Evolutionary conservation across 2,113 vertebrate genomes (phyloP).

Genomic region (Menura novaehollandiae): DNA sequence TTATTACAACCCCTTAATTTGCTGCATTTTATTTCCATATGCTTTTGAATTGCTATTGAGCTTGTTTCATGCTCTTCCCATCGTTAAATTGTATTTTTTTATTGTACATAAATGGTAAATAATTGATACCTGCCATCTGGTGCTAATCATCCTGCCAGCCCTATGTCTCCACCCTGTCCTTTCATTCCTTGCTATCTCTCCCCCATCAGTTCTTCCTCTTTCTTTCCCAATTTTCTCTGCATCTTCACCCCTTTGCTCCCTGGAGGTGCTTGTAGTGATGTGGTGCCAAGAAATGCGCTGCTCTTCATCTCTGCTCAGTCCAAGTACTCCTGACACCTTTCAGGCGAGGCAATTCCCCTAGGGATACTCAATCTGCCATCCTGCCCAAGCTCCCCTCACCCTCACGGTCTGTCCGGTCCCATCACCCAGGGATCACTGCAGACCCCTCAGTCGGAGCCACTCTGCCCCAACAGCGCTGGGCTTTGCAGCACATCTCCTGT

Average conservation of each 20-base stretch:
- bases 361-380: background rate
- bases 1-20: constrained; percentile 74
- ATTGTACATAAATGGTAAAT: constrained; percentile 79
- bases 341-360: background rate
- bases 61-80: constrained; percentile 73
- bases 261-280: background rate
- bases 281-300: background rate
- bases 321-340: background rate
- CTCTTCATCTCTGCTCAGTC: background rate
- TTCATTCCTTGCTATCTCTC: background rate
- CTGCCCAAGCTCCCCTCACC: background rate
- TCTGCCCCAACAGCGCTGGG: rapidly evolving
- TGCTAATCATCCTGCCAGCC: constrained; percentile 55
- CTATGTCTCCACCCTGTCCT: constrained; percentile 40
- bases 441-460: rapidly evolving
- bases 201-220: constrained; percentile 4
- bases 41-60: constrained; percentile 74
- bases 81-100: constrained; percentile 73
- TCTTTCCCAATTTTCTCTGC: background rate
- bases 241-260: background rate
- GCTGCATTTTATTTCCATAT: constrained; percentile 76
- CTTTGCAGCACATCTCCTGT: background rate
- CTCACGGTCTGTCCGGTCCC: rapidly evolving
- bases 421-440: background rate
- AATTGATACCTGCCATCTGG: constrained; percentile 82